These are phyloP conservation scores for Ormyrus thymus DNA, from an alignment of 2,888 invertebrate species.

Conservation along the genomic window DNA sequence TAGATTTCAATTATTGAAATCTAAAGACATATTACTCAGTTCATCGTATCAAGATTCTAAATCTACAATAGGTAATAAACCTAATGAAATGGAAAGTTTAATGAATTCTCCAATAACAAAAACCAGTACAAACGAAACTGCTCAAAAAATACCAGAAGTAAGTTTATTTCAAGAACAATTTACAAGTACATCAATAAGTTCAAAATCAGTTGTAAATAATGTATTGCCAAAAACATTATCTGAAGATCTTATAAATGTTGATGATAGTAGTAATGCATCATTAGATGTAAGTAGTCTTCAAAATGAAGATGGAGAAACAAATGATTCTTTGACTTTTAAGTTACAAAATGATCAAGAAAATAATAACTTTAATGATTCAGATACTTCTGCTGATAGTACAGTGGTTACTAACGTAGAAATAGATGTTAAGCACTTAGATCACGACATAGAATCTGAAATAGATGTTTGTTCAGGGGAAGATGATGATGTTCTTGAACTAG, in stretches of 20 bases:
- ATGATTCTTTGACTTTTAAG: conserved; percentile 41
- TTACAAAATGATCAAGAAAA: conserved; percentile 57
- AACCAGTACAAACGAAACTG: background rate
- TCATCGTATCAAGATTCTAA: conserved; percentile 30
- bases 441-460: conserved; percentile 64
- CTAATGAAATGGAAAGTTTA: conserved; percentile 5
- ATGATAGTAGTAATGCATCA: conserved; percentile 55
- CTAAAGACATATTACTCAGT: conserved; percentile 44
- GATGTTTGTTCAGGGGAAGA: conserved; percentile 65
- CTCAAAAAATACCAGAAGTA: conserved; percentile 5
- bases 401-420: conserved; percentile 45
- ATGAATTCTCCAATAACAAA: conserved; percentile 10
- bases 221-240: conserved; percentile 27
- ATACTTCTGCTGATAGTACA: conserved; percentile 51
- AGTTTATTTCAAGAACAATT: conserved; percentile 32
- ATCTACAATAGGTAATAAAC: conserved; percentile 15
- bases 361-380: conserved; percentile 57
- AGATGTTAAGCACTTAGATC: conserved; percentile 51
- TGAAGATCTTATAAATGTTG: conserved; percentile 59
- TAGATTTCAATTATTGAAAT: conserved; percentile 55
- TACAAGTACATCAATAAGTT: conserved; percentile 2
- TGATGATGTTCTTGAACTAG: conserved; percentile 63
- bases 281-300: conserved; percentile 43
- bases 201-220: conserved; percentile 28
- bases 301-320: conserved; percentile 51